Conservation (phyloP, 2,888 invertebrate genomes). For the Nemoura dubitans region DNA sequence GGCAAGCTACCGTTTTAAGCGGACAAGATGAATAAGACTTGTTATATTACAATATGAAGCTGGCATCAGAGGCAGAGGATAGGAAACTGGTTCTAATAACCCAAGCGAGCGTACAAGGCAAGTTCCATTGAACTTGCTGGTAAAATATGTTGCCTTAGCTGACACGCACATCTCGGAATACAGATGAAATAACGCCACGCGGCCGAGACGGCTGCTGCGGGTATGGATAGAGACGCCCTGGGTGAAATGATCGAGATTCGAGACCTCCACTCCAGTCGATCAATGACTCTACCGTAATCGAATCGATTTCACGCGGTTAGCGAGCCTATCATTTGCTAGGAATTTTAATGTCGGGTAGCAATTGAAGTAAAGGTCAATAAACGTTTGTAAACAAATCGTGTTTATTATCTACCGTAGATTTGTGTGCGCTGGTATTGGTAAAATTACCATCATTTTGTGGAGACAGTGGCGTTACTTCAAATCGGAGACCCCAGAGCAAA, state of each 20-base stretch:
- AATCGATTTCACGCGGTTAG: background rate
- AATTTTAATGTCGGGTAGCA: background rate
- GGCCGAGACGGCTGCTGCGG: background rate
- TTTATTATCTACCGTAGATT: background rate
- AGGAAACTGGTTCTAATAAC: conserved; percentile 28
- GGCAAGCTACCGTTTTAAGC: background rate
- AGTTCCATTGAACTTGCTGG: conserved; percentile 28
- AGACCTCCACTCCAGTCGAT: too few species aligned
- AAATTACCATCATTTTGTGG: background rate
- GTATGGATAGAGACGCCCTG: too few species aligned
- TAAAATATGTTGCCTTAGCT: conserved; percentile 14
- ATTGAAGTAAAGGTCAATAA: background rate
- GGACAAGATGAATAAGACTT: conserved; percentile 17
- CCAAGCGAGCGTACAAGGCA: background rate
- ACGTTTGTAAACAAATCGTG: background rate
- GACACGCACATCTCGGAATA: background rate
- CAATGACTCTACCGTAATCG: too few species aligned
- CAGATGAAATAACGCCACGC: background rate
- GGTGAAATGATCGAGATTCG: too few species aligned
- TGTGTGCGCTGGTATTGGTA: background rate
- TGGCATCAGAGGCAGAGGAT: background rate
- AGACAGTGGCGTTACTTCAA: too few species aligned
- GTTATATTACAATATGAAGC: background rate
- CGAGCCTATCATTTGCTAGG: background rate
- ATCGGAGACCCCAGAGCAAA: too few species aligned